phyloP scores from a whole-genome alignment of 2,797 vertebrate genomes.

The Alcedo atthis region DNA sequence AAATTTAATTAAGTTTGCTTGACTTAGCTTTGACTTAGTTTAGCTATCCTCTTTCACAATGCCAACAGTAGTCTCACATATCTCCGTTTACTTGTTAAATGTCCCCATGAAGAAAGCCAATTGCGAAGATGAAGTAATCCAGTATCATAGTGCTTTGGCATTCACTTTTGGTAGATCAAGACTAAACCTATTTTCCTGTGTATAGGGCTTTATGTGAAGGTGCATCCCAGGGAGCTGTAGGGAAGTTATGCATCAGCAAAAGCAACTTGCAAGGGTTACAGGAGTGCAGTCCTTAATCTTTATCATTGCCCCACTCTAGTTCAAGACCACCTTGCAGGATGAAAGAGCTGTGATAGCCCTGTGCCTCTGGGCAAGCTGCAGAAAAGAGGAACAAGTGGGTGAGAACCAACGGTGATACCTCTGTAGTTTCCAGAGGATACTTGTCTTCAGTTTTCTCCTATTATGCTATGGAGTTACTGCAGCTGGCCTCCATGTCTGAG shows the following conservation, averaged over 20 bases:
- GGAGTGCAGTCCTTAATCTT: not conserved
- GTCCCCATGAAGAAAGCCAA: rapidly evolving
- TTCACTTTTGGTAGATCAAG: not conserved
- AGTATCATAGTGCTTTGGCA: not conserved
- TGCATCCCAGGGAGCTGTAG: rapidly evolving
- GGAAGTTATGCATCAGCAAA: not conserved
- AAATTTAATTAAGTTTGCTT: not conserved
- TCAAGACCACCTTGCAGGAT: not conserved
- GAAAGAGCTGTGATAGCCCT: not conserved
- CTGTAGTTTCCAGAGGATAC: not conserved
- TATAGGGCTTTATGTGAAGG: not conserved
- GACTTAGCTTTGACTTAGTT: not conserved
- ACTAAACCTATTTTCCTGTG: not conserved
- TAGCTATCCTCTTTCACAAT: not conserved
- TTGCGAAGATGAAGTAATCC: not conserved
- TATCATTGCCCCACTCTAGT: not conserved
- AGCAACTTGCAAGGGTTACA: not conserved
- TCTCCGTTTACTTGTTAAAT: not conserved
- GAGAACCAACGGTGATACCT: not conserved
- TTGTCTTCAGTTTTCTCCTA: constrained; percentile 22
- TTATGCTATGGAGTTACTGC: not conserved
- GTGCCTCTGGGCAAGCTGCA: not conserved
- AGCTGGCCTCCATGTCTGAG: constrained; percentile 16
- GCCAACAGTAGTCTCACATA: not conserved
- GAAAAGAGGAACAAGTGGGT: not conserved